A percentile compares a stretch with the other conserved stretches of the same genome.
These are phyloP conservation scores for Penaeus indicus DNA, from an alignment of 1,140 invertebrate genomes.

Conservation along the genomic window DNA sequence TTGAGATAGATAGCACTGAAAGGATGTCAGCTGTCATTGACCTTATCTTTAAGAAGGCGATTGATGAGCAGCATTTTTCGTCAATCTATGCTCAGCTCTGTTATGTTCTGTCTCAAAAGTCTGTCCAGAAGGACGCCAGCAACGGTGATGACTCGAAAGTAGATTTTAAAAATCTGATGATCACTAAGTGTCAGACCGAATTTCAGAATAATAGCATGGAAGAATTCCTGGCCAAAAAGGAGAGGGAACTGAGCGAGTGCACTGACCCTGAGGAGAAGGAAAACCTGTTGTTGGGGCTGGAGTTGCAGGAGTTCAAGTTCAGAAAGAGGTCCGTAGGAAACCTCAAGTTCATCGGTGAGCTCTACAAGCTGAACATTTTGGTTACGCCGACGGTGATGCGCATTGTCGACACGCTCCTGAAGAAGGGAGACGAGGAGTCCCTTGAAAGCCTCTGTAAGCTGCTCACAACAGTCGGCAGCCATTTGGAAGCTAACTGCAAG, in stretches of 20 bases:
- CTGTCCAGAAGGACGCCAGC: no score
- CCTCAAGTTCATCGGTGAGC: conserved; percentile 83
- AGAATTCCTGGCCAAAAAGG: conserved; percentile 74
- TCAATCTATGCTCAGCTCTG: no score
- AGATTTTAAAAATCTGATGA: conserved; percentile 85
- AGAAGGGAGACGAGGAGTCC: conserved; percentile 83
- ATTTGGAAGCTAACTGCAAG: conserved; percentile 79
- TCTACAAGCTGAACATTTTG: conserved; percentile 93
- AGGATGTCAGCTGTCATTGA: no score
- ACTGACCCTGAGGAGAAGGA: conserved; percentile 70
- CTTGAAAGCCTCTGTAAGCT: conserved; percentile 94
- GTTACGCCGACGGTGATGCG: conserved; percentile 89
- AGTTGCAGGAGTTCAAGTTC: conserved; percentile 83
- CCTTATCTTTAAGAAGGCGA: no score
- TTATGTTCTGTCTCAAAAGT: no score
- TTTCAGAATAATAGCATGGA: conserved; percentile 84
- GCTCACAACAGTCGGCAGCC: conserved; percentile 89
- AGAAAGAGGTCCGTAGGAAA: conserved; percentile 73
- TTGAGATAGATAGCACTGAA: no score
- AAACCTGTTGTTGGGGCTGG: conserved; percentile 68
- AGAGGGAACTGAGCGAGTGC: conserved; percentile 77
- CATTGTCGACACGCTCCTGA: conserved; percentile 84
- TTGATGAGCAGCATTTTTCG: no score
- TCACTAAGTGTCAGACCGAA: conserved; percentile 87
- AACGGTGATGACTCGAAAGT: conserved; percentile 70